A percentile compares a stretch with the other conserved stretches of the same genome.
Evolutionary conservation across 2,888 invertebrate genomes (phyloP).

Genomic region (Metalampra italica): DNA sequence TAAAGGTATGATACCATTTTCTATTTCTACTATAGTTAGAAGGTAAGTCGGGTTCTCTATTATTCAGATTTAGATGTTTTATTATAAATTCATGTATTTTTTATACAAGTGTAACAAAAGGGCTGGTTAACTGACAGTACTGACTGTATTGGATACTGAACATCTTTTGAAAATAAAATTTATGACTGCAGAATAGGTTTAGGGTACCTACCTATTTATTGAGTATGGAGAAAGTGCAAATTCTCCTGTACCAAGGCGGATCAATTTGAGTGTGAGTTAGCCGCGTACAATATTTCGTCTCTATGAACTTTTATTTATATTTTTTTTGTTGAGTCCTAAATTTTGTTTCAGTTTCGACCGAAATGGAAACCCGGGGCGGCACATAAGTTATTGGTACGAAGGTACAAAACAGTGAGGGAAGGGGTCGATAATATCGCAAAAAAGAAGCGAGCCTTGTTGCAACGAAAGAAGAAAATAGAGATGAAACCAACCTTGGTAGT

Average conservation of each 20-base stretch:
- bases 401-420: constrained; percentile 52
- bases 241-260: too few relatives aligned
- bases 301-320: not conserved
- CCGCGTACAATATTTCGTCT: too few relatives aligned
- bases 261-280: too few relatives aligned
- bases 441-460: constrained; percentile 60
- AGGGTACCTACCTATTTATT: too few relatives aligned
- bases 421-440: constrained; percentile 58
- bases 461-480: constrained; percentile 62
- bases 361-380: constrained; percentile 69
- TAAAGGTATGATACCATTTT: constrained; percentile 46
- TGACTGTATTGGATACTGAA: too few relatives aligned
- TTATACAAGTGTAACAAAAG: too few relatives aligned
- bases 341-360: constrained; percentile 50
- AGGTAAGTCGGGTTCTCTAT: not conserved
- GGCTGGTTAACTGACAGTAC: too few relatives aligned
- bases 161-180: too few relatives aligned
- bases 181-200: too few relatives aligned
- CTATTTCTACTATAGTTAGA: not conserved
- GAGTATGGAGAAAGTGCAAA: too few relatives aligned
- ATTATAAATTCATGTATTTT: too few relatives aligned
- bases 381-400: constrained; percentile 54
- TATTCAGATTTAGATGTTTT: too few relatives aligned
- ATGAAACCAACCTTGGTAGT: constrained; percentile 59
- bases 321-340: constrained; percentile 3